Base-by-base conservation (phyloP, 2,888 invertebrate genomes). In the Norana najaformis region DNA sequence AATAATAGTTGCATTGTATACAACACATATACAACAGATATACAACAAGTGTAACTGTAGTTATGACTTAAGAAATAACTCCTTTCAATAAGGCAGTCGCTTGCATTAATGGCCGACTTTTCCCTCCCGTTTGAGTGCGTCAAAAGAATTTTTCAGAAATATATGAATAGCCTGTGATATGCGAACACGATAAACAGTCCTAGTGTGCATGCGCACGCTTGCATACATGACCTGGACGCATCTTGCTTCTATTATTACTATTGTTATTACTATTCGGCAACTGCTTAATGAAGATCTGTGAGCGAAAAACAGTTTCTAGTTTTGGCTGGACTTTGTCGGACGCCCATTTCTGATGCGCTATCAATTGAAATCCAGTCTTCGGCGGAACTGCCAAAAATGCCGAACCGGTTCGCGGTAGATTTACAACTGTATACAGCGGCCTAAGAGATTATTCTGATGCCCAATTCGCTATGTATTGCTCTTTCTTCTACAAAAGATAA, bases 221-320 rank as follows among this genome's bases (percentile, higher is more conserved):
- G n/a, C 23, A 30, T 47, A 30, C 0, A 69, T 16, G 69, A 69
- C 69, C 69, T 69, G 30, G 69, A 13, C 30, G 69, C 69, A n/a
- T 69, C 8, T 8, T n/a, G 69, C 13, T 13, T 6, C 69, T 16
- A n/a, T 69, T n/a, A 69, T n/a, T 69, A n/a, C 30, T 8, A 69
- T 69, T n/a, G 69, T 69, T 69, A 69, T 11, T 8, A 69, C 69
- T 69, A 8, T n/a, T 69, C 30, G 69, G 69, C 69, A n/a, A 69
- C 69, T 30, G 69, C 69, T 69, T n/a, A 69, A 69, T 69, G 69
- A 69, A 69, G 69, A 69, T 8, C 69, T 69, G 69, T 30, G 0
- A 69, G 30, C 69, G 69, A 69, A 69, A n/a, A 69, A 69, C n/a
- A 69, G 69, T 69, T 69, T 69, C 69, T 69, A 69, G 69, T n/a